Base-by-base conservation (phyloP, 2,797 vertebrate species). In the Anolis apletophallus region DNA sequence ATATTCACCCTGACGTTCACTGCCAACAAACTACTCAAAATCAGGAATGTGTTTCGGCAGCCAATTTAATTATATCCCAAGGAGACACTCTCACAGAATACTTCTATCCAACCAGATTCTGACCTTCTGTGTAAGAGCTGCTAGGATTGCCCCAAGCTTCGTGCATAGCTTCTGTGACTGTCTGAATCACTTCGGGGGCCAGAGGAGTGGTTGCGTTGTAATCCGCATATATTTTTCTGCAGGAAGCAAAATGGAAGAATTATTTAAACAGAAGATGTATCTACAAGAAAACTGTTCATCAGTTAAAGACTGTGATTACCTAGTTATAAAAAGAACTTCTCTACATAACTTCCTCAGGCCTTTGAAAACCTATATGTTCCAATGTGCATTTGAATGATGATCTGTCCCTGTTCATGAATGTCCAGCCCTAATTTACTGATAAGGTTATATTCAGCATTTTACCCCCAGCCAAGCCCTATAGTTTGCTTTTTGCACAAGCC, bases 101-200 rank as follows among this genome's bases (percentile, higher is more conserved):
- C 8, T 61, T 59, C 13, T 13, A 74, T 36, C 1, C 34, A 81
- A 29, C 11, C 17, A 50, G 52, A 4, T 16, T 54, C 83, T 93
- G 91, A 99, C 99, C 98, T 97, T 97, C 95, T 0, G 94, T 90
- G 76, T 99, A 97, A n/a, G 92, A 94, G 88, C 98, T 99, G 89
- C 99, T 99, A 5, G 99, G 98, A 91, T 99, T 99, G 40, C 98
- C 98, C 99, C 99, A 99, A 32, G 98, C 98, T 3, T 97, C 97
- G 73, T 26, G 67, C 89, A 99, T 95, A 85, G 98, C 98, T 19
- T 97, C 96, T 2, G 93, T 90, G 59, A 98, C 72, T 0, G 95
- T 96, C 84, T 91, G 92, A n/a, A 97, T 95, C 7, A 97, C 99
- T 68, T 98, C 97, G 0, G 97, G 96, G 36, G 98, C 97, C 91